Evolutionary conservation across 1,140 invertebrate genomes (phyloP), one percentile per base, ranked within the genome.

Genomic region (Kradibia gibbosae): DNA sequence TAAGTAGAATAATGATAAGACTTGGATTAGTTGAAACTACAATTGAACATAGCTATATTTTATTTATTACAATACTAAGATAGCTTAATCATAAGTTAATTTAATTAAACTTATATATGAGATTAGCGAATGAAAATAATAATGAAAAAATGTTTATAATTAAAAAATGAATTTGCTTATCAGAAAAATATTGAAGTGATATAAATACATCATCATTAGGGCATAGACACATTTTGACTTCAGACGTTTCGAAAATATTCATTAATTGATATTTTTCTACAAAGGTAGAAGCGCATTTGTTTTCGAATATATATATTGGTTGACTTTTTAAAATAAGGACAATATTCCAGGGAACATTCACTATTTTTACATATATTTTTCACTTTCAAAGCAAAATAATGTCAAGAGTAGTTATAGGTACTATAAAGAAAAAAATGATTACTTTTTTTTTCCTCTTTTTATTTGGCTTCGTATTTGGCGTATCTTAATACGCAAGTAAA

Each of bases 321-420:
- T 55, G 77, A 0, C 15, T 25, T 28, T 70, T 78, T 48, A 78
- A 70, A 70, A 50, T 20, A 70, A 71, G 0, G 28, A 36, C 11
- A 20, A 39, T 60, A 57, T 13, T 25, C 45, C 48, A 7, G 22
- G 34, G 15, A 20, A 22, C 50, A 42, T 55, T 71, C 48, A 20
- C 31, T 5, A 67, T 78, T 78, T 70, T 78, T 78, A 39, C 28
- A 42, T 70, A 45, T 71, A 55, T 70, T 39, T 39, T 76, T 53
- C 25, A 10, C 48, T 50, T 70, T n/a, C n/a, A 31, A 31, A 20
- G 34, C 11, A 17, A 10, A 8, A 28, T 57, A 39, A 39, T 42
- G 13, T 13, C 0, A 20, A 62, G 34, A 31, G 25, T 28, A 25
- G 13, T 25, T 28, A 11, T 34, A 11, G 20, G 10, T 31, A 45